Evolutionary conservation across 2,888 invertebrate genomes (phyloP).

Genomic region (Pterostichus madidus): DNA sequence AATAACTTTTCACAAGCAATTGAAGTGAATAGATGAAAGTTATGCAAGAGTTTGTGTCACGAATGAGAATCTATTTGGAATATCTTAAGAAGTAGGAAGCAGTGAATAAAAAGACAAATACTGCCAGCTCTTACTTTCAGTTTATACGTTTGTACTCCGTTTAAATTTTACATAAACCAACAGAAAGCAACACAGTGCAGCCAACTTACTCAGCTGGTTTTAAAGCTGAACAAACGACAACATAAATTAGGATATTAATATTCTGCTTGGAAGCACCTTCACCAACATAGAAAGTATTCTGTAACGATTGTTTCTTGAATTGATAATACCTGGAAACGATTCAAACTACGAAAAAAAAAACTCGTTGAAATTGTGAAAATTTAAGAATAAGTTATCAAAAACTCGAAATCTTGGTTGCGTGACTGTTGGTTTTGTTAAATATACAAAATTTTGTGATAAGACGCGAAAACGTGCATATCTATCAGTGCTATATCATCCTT

Average conservation of each 20-base stretch:
- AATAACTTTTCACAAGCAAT: conserved; percentile 38
- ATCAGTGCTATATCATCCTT: conserved; percentile 49
- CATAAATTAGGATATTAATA: conserved; percentile 37
- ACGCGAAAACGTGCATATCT: conserved; percentile 40
- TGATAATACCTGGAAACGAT: neutral
- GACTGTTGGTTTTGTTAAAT: conserved; percentile 11
- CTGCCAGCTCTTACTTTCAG: conserved; percentile 40
- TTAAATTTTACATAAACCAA: conserved; percentile 35
- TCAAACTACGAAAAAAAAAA: neutral
- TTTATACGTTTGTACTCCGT: conserved; percentile 19
- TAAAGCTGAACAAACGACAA: conserved; percentile 12
- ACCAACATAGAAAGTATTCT: conserved; percentile 35
- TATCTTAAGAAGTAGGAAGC: conserved; percentile 50
- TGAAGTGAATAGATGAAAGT: conserved; percentile 26
- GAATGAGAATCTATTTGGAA: conserved; percentile 48
- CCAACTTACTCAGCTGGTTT: neutral
- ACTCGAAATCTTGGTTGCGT: conserved; percentile 21
- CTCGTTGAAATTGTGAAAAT: neutral
- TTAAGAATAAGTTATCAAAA: conserved; percentile 26
- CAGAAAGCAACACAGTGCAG: conserved; percentile 3
- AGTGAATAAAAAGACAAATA: conserved; percentile 21
- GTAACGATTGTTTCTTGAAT: too few relatives aligned
- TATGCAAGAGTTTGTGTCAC: conserved; percentile 45
- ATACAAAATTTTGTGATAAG: conserved; percentile 36
- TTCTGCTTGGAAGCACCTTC: neutral